Evolutionary conservation across 2,113 vertebrate species (phyloP).

Genomic region (Sinocyclocheilus rhinocerous): DNA sequence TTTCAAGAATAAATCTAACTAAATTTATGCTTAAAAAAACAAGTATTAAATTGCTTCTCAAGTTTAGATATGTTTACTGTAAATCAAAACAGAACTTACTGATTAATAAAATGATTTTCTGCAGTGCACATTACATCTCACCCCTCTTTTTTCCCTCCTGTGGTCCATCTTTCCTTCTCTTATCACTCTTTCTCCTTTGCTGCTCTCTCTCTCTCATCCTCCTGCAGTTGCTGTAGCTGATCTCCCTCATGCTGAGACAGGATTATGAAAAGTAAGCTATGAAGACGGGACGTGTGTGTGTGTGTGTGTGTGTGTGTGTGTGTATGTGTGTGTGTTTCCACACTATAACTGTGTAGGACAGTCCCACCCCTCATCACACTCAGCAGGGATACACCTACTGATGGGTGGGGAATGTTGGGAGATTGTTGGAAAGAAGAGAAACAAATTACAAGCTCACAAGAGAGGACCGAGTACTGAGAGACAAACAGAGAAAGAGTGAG

Average conservation of each 20-base stretch:
- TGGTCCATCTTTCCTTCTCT: not conserved
- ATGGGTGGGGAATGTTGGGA: not conserved
- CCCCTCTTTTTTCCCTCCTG: conserved; percentile 16
- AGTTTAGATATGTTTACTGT: not conserved
- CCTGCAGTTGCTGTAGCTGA: conserved; percentile 54
- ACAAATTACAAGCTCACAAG: not conserved
- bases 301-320: conserved; percentile 35
- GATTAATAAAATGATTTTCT: not conserved
- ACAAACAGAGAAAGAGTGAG: not conserved
- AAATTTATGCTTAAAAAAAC: not conserved
- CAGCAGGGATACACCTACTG: conserved; percentile 56
- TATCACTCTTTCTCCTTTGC: conserved; percentile 17
- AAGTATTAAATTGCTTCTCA: not conserved
- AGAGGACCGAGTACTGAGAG: not conserved
- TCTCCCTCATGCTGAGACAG: conserved; percentile 51
- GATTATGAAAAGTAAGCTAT: conserved; percentile 51
- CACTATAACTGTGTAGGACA: conserved; percentile 48
- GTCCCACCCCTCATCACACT: conserved; percentile 54
- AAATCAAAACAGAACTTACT: not conserved
- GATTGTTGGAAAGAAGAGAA: conserved; percentile 13
- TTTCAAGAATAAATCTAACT: not conserved
- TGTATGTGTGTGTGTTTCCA: conserved; percentile 30
- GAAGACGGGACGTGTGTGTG: conserved; percentile 21
- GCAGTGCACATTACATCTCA: conserved; percentile 1
- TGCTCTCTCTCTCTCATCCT: conserved; percentile 20